Evolutionary conservation across 2,113 vertebrate genomes (phyloP).

Genomic region (Siniperca knerii): DNA sequence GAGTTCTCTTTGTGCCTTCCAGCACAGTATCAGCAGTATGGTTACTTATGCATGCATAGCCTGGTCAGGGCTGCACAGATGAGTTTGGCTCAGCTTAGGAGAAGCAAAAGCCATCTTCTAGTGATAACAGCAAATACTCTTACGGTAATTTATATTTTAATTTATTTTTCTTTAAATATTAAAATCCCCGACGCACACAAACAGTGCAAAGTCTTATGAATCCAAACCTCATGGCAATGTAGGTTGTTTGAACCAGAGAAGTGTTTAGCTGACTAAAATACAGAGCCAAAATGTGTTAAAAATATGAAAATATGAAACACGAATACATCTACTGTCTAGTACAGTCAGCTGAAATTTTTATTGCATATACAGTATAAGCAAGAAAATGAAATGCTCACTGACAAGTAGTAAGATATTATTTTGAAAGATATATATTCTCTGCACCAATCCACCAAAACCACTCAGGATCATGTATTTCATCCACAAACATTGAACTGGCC

Average conservation of each 20-base stretch:
- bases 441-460: too few species aligned
- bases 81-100: slow-evolving; percentile 63
- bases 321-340: slow-evolving; percentile 34
- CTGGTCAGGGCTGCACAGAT: slow-evolving; percentile 55
- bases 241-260: slow-evolving; percentile 12
- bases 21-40: slow-evolving; percentile 56
- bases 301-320: slow-evolving; percentile 42
- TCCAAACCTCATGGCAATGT: slow-evolving; percentile 23
- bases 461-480: too few species aligned
- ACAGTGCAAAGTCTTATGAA: slow-evolving; percentile 4
- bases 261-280: slow-evolving; percentile 36
- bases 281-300: slow-evolving; percentile 11
- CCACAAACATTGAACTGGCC: too few species aligned
- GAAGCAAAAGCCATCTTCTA: slow-evolving; percentile 65
- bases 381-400: not conserved
- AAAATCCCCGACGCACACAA: slow-evolving; percentile 34
- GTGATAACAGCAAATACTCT: slow-evolving; percentile 69
- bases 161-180: slow-evolving; percentile 50
- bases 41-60: slow-evolving; percentile 71
- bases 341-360: slow-evolving; percentile 31
- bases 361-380: not conserved
- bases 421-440: not conserved
- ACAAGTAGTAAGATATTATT: slow-evolving; percentile 6
- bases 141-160: slow-evolving; percentile 67
- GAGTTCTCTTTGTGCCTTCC: slow-evolving; percentile 54